Evolutionary conservation across 2,113 vertebrate genomes (phyloP).

Genomic region (Ctenomys sociabilis): DNA sequence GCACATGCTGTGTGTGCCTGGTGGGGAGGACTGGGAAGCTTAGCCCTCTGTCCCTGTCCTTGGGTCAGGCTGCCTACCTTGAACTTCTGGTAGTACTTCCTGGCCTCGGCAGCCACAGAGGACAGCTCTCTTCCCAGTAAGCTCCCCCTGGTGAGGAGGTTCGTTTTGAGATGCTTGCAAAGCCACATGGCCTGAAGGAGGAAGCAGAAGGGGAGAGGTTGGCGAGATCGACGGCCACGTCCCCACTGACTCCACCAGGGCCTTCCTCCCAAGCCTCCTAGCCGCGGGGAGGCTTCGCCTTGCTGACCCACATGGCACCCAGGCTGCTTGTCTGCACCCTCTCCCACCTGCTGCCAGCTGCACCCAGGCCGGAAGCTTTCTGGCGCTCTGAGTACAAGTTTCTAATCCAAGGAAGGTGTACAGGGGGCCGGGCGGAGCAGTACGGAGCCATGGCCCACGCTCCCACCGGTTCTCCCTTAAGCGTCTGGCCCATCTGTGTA

Average conservation of each 20-base stretch:
- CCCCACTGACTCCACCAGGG: background rate
- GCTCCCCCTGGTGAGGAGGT: slow-evolving; percentile 81
- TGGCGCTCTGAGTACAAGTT: background rate
- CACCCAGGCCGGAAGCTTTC: accelerated
- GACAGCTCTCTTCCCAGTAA: slow-evolving; percentile 79
- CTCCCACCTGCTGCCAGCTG: background rate
- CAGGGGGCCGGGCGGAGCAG: background rate
- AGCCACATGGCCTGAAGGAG: slow-evolving; percentile 88
- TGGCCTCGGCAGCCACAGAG: slow-evolving; percentile 33
- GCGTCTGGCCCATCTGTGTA: background rate
- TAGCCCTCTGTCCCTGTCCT: too few species aligned
- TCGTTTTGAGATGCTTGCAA: slow-evolving; percentile 85
- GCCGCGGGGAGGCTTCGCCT: too few species aligned
- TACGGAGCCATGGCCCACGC: background rate
- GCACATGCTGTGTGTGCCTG: accelerated
- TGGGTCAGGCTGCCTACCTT: slow-evolving; percentile 79
- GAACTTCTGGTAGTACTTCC: slow-evolving; percentile 58
- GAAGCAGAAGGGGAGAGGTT: accelerated
- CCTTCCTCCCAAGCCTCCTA: background rate
- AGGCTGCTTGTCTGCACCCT: accelerated
- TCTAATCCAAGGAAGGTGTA: background rate
- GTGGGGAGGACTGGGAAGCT: background rate
- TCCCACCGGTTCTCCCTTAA: background rate
- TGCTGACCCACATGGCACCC: background rate
- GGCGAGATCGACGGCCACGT: slow-evolving; percentile 21